These are phyloP conservation scores for Ceuthmochares aereus DNA, from an alignment of 2,113 vertebrate species.

Conservation along the genomic window DNA sequence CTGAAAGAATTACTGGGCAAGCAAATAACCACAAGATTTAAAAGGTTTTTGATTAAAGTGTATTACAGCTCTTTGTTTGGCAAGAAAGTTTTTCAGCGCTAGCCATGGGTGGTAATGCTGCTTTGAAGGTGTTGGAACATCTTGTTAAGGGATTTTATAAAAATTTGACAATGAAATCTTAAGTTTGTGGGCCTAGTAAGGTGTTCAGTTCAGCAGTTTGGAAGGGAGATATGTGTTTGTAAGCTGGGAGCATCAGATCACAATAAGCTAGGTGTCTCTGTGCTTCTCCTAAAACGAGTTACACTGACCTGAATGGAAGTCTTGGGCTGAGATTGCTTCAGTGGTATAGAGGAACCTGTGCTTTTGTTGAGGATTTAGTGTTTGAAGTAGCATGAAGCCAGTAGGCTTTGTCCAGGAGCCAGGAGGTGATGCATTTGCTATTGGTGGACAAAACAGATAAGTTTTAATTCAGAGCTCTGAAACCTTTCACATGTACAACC, in stretches of 20 bases:
- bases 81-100: not conserved
- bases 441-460: not conserved
- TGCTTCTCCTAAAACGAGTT: not conserved
- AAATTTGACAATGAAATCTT: not conserved
- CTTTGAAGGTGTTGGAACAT: not conserved
- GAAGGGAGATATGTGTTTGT: fast-evolving
- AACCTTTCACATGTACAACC: not conserved
- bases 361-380: not conserved
- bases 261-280: not conserved
- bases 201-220: not conserved
- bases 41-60: not conserved
- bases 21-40: not conserved
- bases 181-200: not conserved
- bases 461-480: not conserved
- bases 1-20: not conserved
- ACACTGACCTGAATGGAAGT: not conserved
- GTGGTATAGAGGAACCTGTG: not conserved
- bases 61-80: not conserved
- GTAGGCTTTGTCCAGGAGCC: not conserved
- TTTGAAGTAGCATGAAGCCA: not conserved
- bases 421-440: not conserved
- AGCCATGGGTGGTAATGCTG: not conserved
- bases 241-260: not conserved
- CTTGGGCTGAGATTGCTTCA: not conserved
- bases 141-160: not conserved